A percentile compares a stretch with the other conserved stretches of the same genome.
phyloP scores from a whole-genome alignment of 2,888 invertebrate genomes.

The Palloptera scutellata region DNA sequence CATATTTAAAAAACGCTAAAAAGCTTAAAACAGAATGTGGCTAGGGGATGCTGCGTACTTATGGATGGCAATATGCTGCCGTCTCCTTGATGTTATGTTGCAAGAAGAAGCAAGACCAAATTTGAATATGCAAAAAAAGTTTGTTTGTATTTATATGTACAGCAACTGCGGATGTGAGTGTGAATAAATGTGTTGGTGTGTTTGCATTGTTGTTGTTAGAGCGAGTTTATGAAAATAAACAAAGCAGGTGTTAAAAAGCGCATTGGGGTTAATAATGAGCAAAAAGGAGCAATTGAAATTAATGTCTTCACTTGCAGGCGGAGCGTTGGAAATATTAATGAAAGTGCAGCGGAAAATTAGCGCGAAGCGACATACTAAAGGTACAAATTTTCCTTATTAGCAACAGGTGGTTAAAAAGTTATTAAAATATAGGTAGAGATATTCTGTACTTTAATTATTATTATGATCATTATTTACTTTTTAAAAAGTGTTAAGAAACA shows the following conservation, averaged over 20 bases:
- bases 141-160: neutral
- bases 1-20: constrained; percentile 4
- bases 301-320: constrained; percentile 6
- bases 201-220: neutral
- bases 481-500: no score
- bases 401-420: neutral
- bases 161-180: neutral
- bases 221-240: constrained; percentile 13
- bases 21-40: neutral
- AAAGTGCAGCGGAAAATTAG: constrained; percentile 8
- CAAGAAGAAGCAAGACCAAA: neutral
- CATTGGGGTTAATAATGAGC: constrained; percentile 23
- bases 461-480: no score
- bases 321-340: neutral
- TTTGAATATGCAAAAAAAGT: neutral
- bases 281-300: constrained; percentile 20
- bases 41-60: neutral
- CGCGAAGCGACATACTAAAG: neutral
- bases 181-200: neutral
- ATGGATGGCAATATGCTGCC: no score
- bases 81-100: no score
- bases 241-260: constrained; percentile 21
- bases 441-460: no score
- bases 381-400: neutral
- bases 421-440: no score